Percentiles rank a stretch among this genome's conserved stretches.
phyloP scores from a whole-genome alignment of 2,888 invertebrate genomes.

The Melieria omissa region DNA sequence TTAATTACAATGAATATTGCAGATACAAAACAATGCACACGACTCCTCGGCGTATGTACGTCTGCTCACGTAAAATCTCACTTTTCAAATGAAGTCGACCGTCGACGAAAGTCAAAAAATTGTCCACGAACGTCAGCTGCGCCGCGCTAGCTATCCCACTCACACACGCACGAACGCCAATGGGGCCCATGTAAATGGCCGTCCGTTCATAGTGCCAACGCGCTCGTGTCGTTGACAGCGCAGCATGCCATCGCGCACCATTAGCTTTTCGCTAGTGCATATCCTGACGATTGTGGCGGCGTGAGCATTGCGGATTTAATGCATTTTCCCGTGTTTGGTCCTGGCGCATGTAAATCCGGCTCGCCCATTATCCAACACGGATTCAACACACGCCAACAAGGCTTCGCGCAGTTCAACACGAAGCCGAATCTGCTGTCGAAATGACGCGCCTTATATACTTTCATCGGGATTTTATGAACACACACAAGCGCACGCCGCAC shows the following conservation, averaged over 20 bases:
- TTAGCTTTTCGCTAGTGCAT: too few relatives aligned
- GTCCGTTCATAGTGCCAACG: not conserved
- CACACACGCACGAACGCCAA: slow-evolving; percentile 6
- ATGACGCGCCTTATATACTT: slow-evolving; percentile 57
- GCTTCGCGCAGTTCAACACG: slow-evolving; percentile 51
- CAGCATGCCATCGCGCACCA: too few relatives aligned
- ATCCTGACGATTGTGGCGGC: too few relatives aligned
- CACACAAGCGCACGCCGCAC: slow-evolving; percentile 39
- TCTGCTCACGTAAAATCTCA: slow-evolving; percentile 31
- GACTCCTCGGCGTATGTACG: slow-evolving; percentile 12
- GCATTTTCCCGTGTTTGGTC: slow-evolving; percentile 16
- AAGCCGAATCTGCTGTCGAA: slow-evolving; percentile 52
- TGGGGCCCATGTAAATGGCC: not conserved
- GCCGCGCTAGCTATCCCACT: slow-evolving; percentile 21
- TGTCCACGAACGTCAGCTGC: slow-evolving; percentile 16
- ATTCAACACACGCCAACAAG: slow-evolving; percentile 33
- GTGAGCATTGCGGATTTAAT: not conserved
- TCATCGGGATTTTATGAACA: slow-evolving; percentile 53
- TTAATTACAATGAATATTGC: slow-evolving; percentile 1
- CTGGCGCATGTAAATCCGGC: slow-evolving; percentile 41
- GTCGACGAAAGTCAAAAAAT: slow-evolving; percentile 30
- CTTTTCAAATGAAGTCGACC: slow-evolving; percentile 42
- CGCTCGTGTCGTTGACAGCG: not conserved
- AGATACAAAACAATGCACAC: not conserved
- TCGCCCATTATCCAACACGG: slow-evolving; percentile 34